Conservation (phyloP, 2,888 invertebrate species). For the Hirudinaria manillensis region DNA sequence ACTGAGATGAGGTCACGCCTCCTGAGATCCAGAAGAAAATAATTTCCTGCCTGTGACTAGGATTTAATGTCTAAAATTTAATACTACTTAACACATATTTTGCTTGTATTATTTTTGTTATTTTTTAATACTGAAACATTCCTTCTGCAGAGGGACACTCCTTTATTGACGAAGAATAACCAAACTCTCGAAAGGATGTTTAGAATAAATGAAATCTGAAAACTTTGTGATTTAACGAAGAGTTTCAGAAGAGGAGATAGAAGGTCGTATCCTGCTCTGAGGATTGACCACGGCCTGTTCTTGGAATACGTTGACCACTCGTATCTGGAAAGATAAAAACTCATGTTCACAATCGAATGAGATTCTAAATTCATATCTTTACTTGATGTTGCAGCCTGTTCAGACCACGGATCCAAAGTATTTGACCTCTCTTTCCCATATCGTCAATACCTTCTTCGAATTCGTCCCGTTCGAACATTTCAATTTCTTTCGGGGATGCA, state of each 20-base stretch:
- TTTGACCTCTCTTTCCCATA: constrained; percentile 81
- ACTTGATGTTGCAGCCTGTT: constrained; percentile 67
- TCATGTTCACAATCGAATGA: neutral
- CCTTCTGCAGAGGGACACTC: no score
- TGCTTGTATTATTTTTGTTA: no score
- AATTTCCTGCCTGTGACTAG: no score
- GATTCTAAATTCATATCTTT: constrained; percentile 25
- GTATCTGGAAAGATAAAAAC: constrained; percentile 68
- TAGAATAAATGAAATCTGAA: constrained; percentile 5
- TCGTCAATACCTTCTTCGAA: constrained; percentile 64
- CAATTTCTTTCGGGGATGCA: constrained; percentile 21
- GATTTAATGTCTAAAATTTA: no score
- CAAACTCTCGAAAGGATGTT: no score
- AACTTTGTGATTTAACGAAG: constrained; percentile 9
- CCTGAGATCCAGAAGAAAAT: no score
- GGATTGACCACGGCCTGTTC: constrained; percentile 36
- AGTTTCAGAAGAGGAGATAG: constrained; percentile 12
- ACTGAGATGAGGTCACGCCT: no score
- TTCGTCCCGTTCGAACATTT: constrained; percentile 10
- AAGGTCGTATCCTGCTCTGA: constrained; percentile 15
- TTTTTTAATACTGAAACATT: no score
- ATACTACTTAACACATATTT: no score
- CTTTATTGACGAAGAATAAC: no score
- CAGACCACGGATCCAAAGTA: constrained; percentile 97
- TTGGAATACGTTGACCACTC: constrained; percentile 98